These are phyloP conservation scores for Ophiothrix spiculata DNA, from an alignment of 35 echinoderm and acorn worm genomes.

Conservation along the genomic window DNA sequence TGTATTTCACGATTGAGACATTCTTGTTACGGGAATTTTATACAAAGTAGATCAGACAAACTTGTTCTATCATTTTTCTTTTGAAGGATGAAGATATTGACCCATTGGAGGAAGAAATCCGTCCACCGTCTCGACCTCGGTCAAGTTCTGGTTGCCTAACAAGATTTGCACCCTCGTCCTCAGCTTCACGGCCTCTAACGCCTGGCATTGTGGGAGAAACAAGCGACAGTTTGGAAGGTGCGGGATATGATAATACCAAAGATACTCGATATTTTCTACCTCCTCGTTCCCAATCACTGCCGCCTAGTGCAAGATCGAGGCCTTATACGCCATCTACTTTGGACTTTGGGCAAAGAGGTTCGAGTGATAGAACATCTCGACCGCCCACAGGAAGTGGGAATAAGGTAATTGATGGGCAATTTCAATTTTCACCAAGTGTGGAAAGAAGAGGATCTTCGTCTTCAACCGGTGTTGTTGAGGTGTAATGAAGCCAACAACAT, in stretches of 20 bases:
- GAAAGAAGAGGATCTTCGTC: conserved; percentile 25
- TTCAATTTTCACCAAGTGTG: conserved; percentile 26
- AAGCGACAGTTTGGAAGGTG: neutral
- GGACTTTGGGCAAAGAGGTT: neutral
- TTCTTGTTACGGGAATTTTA: too few relatives aligned
- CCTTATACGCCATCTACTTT: neutral
- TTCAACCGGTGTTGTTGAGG: neutral
- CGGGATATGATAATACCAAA: neutral
- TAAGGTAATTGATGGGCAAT: conserved; percentile 9
- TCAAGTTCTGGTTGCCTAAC: conserved; percentile 4
- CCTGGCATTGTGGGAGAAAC: neutral
- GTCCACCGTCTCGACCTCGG: conserved; percentile 9
- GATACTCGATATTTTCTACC: neutral
- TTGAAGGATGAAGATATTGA: conserved; percentile 50
- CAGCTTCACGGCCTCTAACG: conserved; percentile 30
- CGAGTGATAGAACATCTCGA: neutral
- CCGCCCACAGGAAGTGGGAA: neutral
- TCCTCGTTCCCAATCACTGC: neutral
- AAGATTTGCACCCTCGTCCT: neutral
- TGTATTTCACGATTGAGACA: too few relatives aligned
- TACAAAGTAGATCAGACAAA: too few relatives aligned
- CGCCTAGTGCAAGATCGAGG: neutral
- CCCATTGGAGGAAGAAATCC: conserved; percentile 42
- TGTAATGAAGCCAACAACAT: too few relatives aligned
- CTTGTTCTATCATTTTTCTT: too few relatives aligned